phyloP scores from a whole-genome alignment of 30 jellyfish, hydroid and myxozoan species.

The Hydra vulgaris region DNA sequence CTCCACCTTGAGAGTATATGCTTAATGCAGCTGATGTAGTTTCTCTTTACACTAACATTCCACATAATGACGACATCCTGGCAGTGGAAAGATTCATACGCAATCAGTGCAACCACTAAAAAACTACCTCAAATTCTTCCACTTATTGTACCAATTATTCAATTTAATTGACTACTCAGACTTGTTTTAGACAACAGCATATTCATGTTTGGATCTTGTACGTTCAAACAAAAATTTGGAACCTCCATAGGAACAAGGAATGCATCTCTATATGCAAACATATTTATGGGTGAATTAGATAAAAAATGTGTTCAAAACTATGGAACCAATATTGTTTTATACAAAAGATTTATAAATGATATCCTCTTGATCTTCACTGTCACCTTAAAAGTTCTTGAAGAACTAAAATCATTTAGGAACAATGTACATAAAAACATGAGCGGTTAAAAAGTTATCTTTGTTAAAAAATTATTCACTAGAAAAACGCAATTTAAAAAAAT shows the following conservation, averaged over 20 bases:
- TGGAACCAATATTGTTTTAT: background rate
- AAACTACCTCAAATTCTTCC: background rate
- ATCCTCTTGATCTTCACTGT: background rate
- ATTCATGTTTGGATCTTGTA: background rate
- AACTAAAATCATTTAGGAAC: background rate
- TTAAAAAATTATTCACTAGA: no score
- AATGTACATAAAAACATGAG: background rate
- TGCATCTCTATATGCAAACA: background rate
- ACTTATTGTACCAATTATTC: background rate
- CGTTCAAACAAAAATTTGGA: background rate
- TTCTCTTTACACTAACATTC: background rate
- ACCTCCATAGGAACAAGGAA: background rate
- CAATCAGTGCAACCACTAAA: no score
- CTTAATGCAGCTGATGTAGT: background rate
- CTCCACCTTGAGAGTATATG: background rate
- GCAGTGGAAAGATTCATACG: background rate
- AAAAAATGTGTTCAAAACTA: no score
- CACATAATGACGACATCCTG: background rate
- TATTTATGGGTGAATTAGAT: background rate
- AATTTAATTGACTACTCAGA: background rate
- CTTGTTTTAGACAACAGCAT: background rate
- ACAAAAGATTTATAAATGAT: background rate
- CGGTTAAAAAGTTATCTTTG: no score
- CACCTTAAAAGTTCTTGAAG: background rate
- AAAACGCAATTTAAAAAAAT: no score